A percentile compares a stretch with the other conserved stretches of the same genome.
Conservation (phyloP, 2,113 vertebrate genomes). For the Macquaria ambigua region DNA sequence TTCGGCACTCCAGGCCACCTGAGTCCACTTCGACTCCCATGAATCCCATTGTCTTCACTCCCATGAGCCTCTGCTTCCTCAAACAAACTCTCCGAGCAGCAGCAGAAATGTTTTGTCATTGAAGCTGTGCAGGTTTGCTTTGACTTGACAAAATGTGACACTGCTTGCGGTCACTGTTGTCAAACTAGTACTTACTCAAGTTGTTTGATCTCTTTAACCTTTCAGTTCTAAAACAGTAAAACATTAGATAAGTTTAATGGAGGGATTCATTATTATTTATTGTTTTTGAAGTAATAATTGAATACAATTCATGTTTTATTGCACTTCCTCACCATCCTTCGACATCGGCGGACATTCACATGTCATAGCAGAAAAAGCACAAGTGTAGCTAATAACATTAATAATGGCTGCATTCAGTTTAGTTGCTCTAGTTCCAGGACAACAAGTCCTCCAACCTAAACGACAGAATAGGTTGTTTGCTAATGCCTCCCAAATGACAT, state of each 20-base stretch:
- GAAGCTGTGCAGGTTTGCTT: background rate
- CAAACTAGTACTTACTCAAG: background rate
- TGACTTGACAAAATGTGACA: background rate
- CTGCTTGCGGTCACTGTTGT: background rate
- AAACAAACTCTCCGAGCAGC: background rate
- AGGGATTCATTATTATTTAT: background rate
- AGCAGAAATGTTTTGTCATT: background rate
- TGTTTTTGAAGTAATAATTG: background rate
- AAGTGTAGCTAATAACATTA: background rate
- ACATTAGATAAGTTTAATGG: background rate
- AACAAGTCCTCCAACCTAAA: no score
- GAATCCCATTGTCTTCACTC: background rate
- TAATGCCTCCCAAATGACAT: no score
- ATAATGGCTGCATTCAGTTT: background rate
- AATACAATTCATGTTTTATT: background rate
- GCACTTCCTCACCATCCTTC: background rate
- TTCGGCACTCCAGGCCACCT: background rate
- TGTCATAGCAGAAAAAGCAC: background rate
- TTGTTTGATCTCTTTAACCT: background rate
- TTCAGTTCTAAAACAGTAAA: background rate
- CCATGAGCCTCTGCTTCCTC: slow-evolving; percentile 19
- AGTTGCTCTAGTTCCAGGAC: no score
- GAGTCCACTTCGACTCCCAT: slow-evolving; percentile 3
- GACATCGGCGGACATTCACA: background rate
- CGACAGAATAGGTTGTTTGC: no score